Conservation (phyloP, 1,140 invertebrate genomes). For the Sweltsa coloradensis region DNA sequence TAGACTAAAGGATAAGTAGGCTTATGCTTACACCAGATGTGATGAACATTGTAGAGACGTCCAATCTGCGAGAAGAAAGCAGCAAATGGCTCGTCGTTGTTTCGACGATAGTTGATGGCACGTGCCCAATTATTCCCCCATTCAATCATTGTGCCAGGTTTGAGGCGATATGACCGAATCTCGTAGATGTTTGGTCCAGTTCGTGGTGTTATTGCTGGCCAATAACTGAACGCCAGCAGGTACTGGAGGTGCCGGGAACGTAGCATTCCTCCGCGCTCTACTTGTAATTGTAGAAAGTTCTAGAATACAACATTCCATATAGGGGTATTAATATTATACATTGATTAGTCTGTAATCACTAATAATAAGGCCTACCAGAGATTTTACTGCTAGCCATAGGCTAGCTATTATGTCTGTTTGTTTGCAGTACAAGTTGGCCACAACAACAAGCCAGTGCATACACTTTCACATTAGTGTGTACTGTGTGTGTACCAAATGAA, state of each 20-base stretch:
- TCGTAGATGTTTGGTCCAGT: conserved; percentile 79
- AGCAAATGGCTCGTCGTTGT: conserved; percentile 87
- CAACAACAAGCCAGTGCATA: too few species aligned
- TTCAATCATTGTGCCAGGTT: conserved; percentile 96
- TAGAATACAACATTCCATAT: too few species aligned
- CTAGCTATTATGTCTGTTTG: too few species aligned
- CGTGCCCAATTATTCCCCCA: conserved; percentile 99
- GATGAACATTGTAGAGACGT: conserved; percentile 90
- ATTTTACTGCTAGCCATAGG: too few species aligned
- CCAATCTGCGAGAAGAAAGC: conserved; percentile 97
- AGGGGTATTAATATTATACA: too few species aligned
- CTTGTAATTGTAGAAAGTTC: conserved; percentile 66
- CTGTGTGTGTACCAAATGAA: too few species aligned
- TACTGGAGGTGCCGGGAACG: conserved; percentile 85
- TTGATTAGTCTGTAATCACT: too few species aligned
- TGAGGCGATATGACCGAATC: conserved; percentile 78
- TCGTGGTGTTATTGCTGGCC: conserved; percentile 67
- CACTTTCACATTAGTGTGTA: too few species aligned
- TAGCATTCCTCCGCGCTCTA: conserved; percentile 72
- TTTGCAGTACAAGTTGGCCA: too few species aligned
- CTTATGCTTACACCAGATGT: conserved; percentile 97
- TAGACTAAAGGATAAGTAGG: conserved; percentile 5
- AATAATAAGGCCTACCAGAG: too few species aligned
- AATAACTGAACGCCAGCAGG: conserved; percentile 80
- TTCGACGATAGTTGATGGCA: conserved; percentile 80